Percentiles rank a stretch among this genome's conserved stretches.
Conservation (phyloP, 2,797 vertebrate genomes). For the Amblyopsis hoosieri region DNA sequence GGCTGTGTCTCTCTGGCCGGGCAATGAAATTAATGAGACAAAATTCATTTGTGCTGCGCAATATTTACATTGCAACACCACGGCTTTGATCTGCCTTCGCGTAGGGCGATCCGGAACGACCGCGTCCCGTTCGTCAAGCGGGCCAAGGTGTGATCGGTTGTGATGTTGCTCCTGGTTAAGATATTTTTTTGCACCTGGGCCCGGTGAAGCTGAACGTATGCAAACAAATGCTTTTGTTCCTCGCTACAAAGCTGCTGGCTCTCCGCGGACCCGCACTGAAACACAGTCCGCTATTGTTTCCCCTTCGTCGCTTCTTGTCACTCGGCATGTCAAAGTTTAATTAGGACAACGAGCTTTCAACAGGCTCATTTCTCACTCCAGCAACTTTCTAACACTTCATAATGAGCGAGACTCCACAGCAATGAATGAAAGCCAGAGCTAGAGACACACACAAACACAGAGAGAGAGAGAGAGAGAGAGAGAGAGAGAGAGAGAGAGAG, state of each 20-base stretch:
- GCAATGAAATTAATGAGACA: conserved; percentile 63
- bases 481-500: conserved; percentile 63
- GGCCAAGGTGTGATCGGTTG: conserved; percentile 74
- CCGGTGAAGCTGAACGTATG: conserved; percentile 86
- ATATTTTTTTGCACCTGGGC: conserved; percentile 86
- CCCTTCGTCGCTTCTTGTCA: conserved; percentile 90
- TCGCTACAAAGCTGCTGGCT: conserved; percentile 82
- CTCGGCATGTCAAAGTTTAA: conserved; percentile 94
- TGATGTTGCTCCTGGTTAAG: conserved; percentile 59
- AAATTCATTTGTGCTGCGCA: conserved; percentile 56
- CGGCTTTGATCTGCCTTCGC: conserved; percentile 64
- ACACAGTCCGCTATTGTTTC: conserved; percentile 89
- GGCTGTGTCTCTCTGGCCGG: conserved; percentile 37
- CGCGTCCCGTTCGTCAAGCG: conserved; percentile 49
- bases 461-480: conserved; percentile 12
- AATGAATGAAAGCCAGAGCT: conserved; percentile 5
- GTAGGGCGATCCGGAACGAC: conserved; percentile 56
- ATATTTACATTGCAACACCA: conserved; percentile 66
- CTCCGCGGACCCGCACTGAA: conserved; percentile 77
- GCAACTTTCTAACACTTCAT: conserved; percentile 92
- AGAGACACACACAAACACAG: conserved; percentile 63
- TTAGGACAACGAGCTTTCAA: conserved; percentile 89
- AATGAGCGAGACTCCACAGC: conserved; percentile 80
- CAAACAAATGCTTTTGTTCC: conserved; percentile 91
- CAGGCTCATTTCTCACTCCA: conserved; percentile 94